Evolutionary conservation across 2,113 vertebrate species (phyloP).

Genomic region (Chaetorhynchus papuensis): DNA sequence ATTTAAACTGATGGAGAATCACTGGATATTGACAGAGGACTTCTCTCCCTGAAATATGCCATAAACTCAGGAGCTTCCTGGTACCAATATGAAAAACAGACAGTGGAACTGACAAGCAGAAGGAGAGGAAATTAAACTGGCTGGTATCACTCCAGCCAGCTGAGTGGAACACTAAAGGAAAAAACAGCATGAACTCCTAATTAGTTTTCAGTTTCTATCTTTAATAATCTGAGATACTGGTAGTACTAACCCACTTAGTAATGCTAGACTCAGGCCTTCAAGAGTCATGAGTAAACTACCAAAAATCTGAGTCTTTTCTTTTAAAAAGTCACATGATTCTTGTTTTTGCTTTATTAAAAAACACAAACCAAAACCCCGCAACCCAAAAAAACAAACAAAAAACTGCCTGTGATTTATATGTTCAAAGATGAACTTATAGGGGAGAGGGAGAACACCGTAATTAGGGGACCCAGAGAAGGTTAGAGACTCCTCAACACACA

Average conservation of each 20-base stretch:
- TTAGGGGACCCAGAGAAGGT: not conserved
- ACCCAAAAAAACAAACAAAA: not conserved
- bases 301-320: not conserved
- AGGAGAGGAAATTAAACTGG: constrained; percentile 29
- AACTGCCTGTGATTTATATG: not conserved
- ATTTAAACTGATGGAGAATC: not conserved
- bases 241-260: constrained; percentile 1
- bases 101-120: not conserved
- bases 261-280: not conserved
- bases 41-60: not conserved
- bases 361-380: not conserved
- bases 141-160: not conserved
- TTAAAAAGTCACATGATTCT: not conserved
- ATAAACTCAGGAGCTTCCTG: not conserved
- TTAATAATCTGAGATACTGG: constrained; percentile 7
- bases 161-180: constrained; percentile 26
- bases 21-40: not conserved
- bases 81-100: not conserved
- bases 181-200: not conserved
- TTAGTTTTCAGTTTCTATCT: constrained; percentile 22
- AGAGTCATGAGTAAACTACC: not conserved
- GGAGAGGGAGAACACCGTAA: not conserved
- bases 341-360: not conserved
- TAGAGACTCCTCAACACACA: not conserved
- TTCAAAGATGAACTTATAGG: not conserved